Evolutionary conservation across 92 coral and sea anemone genomes (phyloP).

Genomic region (Anthopleura xanthogrammica): DNA sequence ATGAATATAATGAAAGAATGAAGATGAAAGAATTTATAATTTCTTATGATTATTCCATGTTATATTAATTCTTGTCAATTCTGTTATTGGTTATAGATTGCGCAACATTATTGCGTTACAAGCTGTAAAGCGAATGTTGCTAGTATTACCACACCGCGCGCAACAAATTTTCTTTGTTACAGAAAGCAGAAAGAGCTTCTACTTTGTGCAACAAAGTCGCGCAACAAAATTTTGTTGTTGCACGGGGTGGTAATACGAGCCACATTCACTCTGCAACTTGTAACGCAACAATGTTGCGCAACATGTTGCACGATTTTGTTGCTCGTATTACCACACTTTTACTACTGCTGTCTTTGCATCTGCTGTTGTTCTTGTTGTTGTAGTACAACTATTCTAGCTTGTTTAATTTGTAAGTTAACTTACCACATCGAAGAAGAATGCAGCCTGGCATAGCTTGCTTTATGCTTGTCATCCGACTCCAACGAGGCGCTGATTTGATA

Average conservation of each 20-base stretch:
- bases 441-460: conserved; percentile 10
- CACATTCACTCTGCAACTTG: too few relatives aligned
- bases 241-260: too few relatives aligned
- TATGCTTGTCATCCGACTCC: neutral
- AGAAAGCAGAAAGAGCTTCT: too few relatives aligned
- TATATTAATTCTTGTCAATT: too few relatives aligned
- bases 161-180: too few relatives aligned
- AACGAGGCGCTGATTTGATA: conserved; percentile 7
- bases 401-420: neutral
- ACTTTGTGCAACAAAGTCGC: too few relatives aligned
- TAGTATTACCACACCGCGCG: too few relatives aligned
- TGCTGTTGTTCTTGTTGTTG: neutral
- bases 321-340: neutral
- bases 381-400: neutral
- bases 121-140: neutral
- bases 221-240: too few relatives aligned
- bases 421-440: conserved; percentile 10
- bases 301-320: neutral
- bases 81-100: too few relatives aligned
- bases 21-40: too few relatives aligned
- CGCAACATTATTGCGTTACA: too few relatives aligned
- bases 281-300: too few relatives aligned
- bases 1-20: neutral
- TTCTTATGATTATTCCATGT: neutral
- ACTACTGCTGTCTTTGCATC: neutral